Conservation (phyloP, 2,888 invertebrate genomes). For the Acanthosepion lycidas region DNA sequence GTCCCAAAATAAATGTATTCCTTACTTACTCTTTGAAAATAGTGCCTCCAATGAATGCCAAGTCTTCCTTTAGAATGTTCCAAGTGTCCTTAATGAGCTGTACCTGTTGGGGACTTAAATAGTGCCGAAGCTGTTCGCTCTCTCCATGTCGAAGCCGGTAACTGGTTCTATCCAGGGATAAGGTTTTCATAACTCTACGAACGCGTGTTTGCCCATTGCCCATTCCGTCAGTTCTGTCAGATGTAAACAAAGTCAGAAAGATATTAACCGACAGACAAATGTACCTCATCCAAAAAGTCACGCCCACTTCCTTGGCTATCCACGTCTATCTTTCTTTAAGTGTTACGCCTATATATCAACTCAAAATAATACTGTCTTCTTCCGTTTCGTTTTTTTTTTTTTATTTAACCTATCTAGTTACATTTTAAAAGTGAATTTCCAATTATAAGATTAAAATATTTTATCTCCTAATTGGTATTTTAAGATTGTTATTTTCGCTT, state of each 20-base stretch:
- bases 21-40: conserved; percentile 34
- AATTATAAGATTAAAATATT: too few relatives aligned
- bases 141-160: neutral
- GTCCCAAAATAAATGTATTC: neutral
- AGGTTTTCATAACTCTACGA: neutral
- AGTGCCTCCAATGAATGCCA: neutral
- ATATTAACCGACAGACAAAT: neutral
- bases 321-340: neutral
- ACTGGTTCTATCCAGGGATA: neutral
- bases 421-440: neutral
- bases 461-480: too few relatives aligned
- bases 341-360: neutral
- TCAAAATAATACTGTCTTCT: neutral
- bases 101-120: neutral
- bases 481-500: too few relatives aligned
- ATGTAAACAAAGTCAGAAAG: neutral
- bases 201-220: neutral
- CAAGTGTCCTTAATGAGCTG: conserved; percentile 13
- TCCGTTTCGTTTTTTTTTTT: neutral
- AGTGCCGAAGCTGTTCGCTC: neutral
- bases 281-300: neutral
- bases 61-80: neutral
- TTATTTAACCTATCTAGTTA: neutral
- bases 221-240: neutral
- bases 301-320: neutral